Evolutionary conservation across 2,797 vertebrate genomes (phyloP), one percentile per base, ranked within the genome.

Genomic region (Sebastes oblongus): DNA sequence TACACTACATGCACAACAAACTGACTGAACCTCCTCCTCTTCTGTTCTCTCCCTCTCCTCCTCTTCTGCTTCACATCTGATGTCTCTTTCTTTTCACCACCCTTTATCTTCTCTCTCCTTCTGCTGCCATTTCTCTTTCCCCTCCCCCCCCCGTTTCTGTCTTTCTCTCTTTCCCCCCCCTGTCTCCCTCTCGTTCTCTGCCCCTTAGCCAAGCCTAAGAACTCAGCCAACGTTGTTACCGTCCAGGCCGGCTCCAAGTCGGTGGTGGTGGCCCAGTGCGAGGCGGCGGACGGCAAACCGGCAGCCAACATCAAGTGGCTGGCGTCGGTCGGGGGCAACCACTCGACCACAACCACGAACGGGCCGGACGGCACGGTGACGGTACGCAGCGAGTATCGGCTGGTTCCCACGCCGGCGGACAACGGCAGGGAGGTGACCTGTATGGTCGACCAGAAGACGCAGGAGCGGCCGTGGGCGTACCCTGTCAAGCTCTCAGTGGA

Each of bases 261-360:
- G 0, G 78, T 92, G 22, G 94, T 96, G 0, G 96, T 97, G 62
- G 97, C 97, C 5, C 89, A 82, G 50, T 98, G 97, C 3, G 93
- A 95, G 60, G 96, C 97, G 0, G 85, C 84, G 0, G 94, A 95
- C 0, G 97, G 95, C 24, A 96, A 97, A 67, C 97, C 97, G 0
- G 94, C 96, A 0, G 96, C 97, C 2, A 87, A 78, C 7, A 94
- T 98, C 91, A 93, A 93, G 70, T 98, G 97, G 97, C 32, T 91
- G 72, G 85, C 93, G 0, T 20, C 78, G 0, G 72, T 93, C 1
- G 78, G 68, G 0, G 96, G 97, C 1, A 95, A 95, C 56, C 69
- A 91, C 71, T 94, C 56, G 1, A 89, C 77, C 62, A 94, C 77
- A 66, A 50, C 85, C n/a, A 88, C 84, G 0, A 91, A 58, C 9